phyloP scores from a whole-genome alignment of 2,113 vertebrate species.

The Bubalus kerabau region DNA sequence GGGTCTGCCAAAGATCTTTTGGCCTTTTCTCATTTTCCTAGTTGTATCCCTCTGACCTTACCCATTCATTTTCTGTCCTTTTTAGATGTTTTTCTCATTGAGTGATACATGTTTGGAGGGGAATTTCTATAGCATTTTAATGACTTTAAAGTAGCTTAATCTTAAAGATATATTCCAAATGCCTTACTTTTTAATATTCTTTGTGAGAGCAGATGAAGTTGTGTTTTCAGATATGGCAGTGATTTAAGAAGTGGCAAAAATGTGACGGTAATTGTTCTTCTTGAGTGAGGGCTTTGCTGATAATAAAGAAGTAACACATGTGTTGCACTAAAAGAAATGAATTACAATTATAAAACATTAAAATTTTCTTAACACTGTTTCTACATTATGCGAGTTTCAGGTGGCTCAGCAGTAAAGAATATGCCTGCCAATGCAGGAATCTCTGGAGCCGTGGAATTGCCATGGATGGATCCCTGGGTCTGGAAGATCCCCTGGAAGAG shows the following conservation, averaged over 20 bases:
- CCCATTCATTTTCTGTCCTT: not conserved
- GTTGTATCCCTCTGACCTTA: not conserved
- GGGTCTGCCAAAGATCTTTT: not conserved
- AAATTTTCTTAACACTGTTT: not conserved
- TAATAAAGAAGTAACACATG: not conserved
- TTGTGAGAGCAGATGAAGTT: not conserved
- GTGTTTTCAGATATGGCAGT: not conserved
- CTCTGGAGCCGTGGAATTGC: not conserved
- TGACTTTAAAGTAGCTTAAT: not conserved
- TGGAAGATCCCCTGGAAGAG: not conserved
- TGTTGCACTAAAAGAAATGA: not conserved
- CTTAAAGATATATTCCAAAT: not conserved
- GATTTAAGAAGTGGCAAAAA: not conserved
- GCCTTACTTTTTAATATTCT: not conserved
- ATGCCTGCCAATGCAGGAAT: not conserved
- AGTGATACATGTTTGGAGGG: not conserved
- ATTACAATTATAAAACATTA: not conserved
- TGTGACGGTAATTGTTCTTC: not conserved
- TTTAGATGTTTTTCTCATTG: not conserved
- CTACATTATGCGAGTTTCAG: not conserved
- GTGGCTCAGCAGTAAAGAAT: not conserved
- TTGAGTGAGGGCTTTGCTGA: not conserved
- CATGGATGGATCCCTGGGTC: not conserved
- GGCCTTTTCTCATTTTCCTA: slow-evolving; percentile 1
- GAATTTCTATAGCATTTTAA: not conserved